Evolutionary conservation across 2,113 vertebrate species (phyloP), one percentile per base, ranked within the genome.

Genomic region (Cynoglossus semilaevis): DNA sequence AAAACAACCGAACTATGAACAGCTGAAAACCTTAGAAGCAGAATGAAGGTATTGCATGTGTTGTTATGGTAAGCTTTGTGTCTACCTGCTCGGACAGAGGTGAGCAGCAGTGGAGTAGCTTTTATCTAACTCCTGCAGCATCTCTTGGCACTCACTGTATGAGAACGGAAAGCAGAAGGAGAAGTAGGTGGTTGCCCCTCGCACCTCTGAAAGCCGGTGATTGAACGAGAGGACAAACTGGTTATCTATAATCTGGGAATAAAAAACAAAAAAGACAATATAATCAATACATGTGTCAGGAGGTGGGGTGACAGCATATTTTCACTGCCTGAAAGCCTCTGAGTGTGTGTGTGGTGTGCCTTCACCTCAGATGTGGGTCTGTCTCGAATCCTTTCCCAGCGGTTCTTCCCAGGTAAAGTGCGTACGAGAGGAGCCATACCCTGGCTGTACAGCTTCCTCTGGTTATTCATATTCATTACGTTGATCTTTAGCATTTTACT

Each of bases 131-230:
- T 89, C 92, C 15, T 85, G 87, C 75, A 99, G 85, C 93, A 95
- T 92, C 76, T 96, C 94, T 90, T 98, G 96, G 84, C 94, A 93
- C 85, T 98, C 95, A 0, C 78, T 84, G 81, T 99, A 99, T 3
- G 97, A 96, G 87, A 97, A 98, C 1, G 96, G 97, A 84, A 92
- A 99, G 74, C 95, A 98, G 91, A 99, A 99, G 77, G 95, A 93
- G 64, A 99, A 98, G 88, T 91, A 98, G 63, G 95, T 95, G 77
- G 92, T 94, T 52, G 94, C 88, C 2, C 93, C 95, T 0, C 91
- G 92, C 73, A 89, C 89, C 51, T 98, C 96, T 77, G 90, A 68
- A 58, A 98, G 91, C 49, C 95, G 95, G 68, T 98, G 96, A 51
- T 91, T 92, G 42, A 98, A 98, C 22, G 96, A 96, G 38, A 99